These are phyloP conservation scores for Rotaria sp. DNA, from an alignment of 2,888 invertebrate genomes.

Conservation along the genomic window DNA sequence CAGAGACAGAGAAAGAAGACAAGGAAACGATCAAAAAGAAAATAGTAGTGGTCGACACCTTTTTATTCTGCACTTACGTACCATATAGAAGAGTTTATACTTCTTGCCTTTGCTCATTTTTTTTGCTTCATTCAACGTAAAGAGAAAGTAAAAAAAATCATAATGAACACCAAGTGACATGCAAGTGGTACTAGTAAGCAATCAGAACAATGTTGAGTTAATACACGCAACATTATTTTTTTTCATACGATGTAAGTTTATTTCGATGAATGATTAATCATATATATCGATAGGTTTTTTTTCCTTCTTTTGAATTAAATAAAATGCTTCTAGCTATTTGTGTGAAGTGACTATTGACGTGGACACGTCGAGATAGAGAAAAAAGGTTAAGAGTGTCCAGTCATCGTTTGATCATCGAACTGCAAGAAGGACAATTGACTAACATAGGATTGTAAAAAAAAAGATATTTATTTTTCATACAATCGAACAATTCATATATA, in stretches of 20 bases:
- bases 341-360: constrained; percentile 9
- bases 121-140: neutral
- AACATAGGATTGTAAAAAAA: neutral
- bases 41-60: constrained; percentile 8
- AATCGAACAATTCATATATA: neutral
- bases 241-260: neutral
- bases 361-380: neutral
- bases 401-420: neutral
- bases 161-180: constrained; percentile 12
- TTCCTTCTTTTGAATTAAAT: neutral
- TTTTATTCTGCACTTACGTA: neutral
- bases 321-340: constrained; percentile 13
- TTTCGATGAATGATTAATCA: constrained; percentile 22
- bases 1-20: neutral
- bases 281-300: neutral
- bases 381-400: constrained; percentile 24
- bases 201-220: constrained; percentile 12
- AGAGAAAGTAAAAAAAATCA: neutral
- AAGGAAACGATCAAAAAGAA: constrained; percentile 15
- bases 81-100: neutral
- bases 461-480: neutral
- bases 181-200: constrained; percentile 5
- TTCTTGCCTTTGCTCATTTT: neutral
- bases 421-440: neutral
- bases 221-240: constrained; percentile 1